phyloP scores from a whole-genome alignment of 2,113 vertebrate species.

The Connochaetes taurinus region DNA sequence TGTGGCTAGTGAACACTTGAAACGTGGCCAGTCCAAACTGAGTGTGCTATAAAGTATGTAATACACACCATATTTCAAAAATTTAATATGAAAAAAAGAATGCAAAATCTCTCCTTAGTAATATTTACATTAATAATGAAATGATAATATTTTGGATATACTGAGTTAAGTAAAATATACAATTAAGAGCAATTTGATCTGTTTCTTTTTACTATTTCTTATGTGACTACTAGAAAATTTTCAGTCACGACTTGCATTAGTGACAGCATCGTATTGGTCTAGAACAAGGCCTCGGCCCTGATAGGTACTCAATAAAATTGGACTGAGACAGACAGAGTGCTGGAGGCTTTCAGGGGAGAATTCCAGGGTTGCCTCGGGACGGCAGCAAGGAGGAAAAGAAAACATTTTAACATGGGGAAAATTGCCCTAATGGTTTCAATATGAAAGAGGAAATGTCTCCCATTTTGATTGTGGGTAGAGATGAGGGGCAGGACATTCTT shows the following conservation, averaged over 20 bases:
- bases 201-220: background rate
- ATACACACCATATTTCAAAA: background rate
- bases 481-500: background rate
- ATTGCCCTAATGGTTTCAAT: constrained; percentile 40
- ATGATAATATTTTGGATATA: background rate
- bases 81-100: background rate
- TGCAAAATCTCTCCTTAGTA: background rate
- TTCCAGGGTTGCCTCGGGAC: background rate
- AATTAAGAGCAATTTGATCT: background rate
- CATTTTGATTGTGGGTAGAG: background rate
- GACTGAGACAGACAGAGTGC: background rate
- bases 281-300: background rate
- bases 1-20: background rate
- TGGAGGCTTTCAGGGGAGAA: background rate
- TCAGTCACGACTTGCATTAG: no score
- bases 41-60: background rate
- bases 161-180: background rate
- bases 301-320: rapidly evolving
- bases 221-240: background rate
- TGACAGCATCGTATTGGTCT: background rate
- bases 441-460: constrained; percentile 44
- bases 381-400: background rate
- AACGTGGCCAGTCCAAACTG: background rate
- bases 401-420: constrained; percentile 22
- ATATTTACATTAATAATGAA: background rate